A percentile compares a stretch with the other conserved stretches of the same genome.
phyloP scores from a whole-genome alignment of 2,113 vertebrate species.

The chimpanzee (Pan troglodytes) region NHGRI_mPanTro3-v2.1_pri NC_072407.2:27551001-27551500 shows the following conservation, averaged over 20 bases:
- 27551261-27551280: background rate
- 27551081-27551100: background rate
- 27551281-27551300: background rate
- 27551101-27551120: background rate
- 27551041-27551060: background rate
- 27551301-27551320: background rate
- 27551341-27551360: background rate
- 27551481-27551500: background rate
- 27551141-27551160: background rate
- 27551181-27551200: background rate
- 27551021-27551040: background rate
- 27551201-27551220: background rate
- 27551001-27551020: background rate
- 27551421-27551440: background rate
- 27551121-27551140: background rate
- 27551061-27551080: background rate
- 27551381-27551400: background rate
- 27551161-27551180: background rate
- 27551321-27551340: background rate
- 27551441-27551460: background rate
- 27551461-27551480: background rate
- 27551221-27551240: background rate
- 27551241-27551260: background rate
- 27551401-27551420: background rate
- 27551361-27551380: background rate